Conservation (phyloP, 2,113 vertebrate genomes). For the Suncus etruscus region DNA sequence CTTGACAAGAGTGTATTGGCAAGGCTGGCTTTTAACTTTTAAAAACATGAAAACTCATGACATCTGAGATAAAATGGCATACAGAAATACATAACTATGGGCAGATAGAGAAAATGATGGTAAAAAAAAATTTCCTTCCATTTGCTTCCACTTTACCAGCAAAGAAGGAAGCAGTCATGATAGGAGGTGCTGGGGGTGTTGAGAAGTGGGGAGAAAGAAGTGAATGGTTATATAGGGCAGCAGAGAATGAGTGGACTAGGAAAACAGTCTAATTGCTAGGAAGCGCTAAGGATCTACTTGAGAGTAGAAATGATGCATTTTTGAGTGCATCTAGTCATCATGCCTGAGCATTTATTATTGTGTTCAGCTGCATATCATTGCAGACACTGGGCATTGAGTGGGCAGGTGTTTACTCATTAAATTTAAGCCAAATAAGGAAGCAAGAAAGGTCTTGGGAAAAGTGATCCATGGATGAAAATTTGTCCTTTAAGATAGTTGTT, state of each 20-base stretch:
- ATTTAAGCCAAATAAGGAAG: neutral
- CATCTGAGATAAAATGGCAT: neutral
- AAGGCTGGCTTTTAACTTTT: neutral
- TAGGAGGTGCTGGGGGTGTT: neutral
- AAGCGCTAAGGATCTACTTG: slow-evolving; percentile 53
- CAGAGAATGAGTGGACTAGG: neutral
- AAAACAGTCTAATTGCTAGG: slow-evolving; percentile 47
- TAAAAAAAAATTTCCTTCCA: neutral
- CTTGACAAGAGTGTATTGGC: neutral
- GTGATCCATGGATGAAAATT: neutral
- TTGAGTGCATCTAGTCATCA: slow-evolving; percentile 17
- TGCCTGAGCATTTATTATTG: neutral
- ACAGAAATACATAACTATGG: neutral
- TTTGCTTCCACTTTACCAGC: neutral
- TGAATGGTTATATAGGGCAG: neutral
- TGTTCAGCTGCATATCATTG: slow-evolving; percentile 13
- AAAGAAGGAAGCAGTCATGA: neutral
- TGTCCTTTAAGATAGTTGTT: neutral
- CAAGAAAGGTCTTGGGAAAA: neutral
- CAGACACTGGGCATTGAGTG: neutral
- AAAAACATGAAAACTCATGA: neutral
- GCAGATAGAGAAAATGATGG: neutral
- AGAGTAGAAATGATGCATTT: slow-evolving; percentile 28
- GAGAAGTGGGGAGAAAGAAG: neutral
- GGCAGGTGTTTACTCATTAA: slow-evolving; percentile 4